Conservation (phyloP, 2,888 invertebrate species). For the Lasioglossum figueresi region DNA sequence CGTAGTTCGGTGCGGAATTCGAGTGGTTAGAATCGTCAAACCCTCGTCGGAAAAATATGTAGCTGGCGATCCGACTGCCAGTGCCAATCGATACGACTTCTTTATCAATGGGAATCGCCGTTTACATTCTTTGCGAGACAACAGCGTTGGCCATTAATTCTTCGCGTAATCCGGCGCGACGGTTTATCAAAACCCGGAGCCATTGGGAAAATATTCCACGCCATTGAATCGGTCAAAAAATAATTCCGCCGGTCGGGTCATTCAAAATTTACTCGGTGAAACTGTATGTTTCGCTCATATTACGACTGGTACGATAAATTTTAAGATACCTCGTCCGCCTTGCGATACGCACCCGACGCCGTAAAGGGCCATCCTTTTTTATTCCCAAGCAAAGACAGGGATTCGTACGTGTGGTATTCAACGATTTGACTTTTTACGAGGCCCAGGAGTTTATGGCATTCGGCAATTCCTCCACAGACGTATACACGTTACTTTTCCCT, state of each 20-base stretch:
- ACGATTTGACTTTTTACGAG: constrained; percentile 51
- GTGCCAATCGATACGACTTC: not conserved
- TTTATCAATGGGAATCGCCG: not conserved
- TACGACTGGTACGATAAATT: constrained; percentile 36
- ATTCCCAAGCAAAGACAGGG: constrained; percentile 32
- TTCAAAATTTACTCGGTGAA: constrained; percentile 15
- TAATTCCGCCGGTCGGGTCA: not conserved
- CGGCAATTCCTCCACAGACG: not conserved
- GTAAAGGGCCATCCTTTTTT: constrained; percentile 17
- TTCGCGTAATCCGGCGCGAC: not conserved
- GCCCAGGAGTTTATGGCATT: constrained; percentile 42
- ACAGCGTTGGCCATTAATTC: not conserved
- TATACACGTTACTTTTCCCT: constrained; percentile 15
- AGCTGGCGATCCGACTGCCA: not conserved
- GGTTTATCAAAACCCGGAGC: not conserved
- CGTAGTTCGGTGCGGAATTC: constrained; percentile 61
- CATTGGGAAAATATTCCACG: constrained; percentile 4
- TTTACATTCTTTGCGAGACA: not conserved
- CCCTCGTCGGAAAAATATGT: constrained; percentile 17
- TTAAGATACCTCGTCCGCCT: constrained; percentile 40
- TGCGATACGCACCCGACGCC: constrained; percentile 26
- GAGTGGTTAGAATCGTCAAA: constrained; percentile 28
- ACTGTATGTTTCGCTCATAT: constrained; percentile 30
- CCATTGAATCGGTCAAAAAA: not conserved
- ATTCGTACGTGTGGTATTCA: constrained; percentile 32